phyloP scores from a whole-genome alignment of 2,113 vertebrate genomes.

The Stegostoma tigrinum region DNA sequence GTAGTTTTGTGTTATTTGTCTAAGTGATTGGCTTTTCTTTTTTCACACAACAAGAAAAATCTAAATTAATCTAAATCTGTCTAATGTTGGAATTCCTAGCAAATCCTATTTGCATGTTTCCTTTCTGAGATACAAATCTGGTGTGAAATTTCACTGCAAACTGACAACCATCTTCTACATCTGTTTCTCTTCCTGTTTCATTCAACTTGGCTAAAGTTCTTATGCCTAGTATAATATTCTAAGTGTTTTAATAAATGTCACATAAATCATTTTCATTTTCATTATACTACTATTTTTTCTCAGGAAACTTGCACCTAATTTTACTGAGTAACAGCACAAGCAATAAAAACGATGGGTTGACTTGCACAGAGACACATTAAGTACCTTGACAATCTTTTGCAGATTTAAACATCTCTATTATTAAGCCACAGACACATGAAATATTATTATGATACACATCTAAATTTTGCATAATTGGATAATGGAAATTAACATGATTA shows the following conservation, averaged over 20 bases:
- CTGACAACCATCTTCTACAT: constrained; percentile 62
- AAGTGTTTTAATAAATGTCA: neutral
- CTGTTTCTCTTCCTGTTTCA: constrained; percentile 48
- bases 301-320: neutral
- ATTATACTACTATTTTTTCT: neutral
- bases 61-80: neutral
- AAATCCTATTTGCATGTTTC: constrained; percentile 62
- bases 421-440: neutral
- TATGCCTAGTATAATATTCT: neutral
- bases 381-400: neutral
- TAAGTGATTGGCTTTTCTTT: neutral
- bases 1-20: neutral
- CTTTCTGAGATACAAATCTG: constrained; percentile 51
- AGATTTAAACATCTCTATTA: neutral
- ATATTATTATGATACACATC: neutral
- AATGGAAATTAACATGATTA: neutral
- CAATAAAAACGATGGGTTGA: neutral
- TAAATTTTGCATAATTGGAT: neutral
- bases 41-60: neutral
- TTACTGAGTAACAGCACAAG: neutral
- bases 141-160: constrained; percentile 60
- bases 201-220: neutral
- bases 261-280: constrained; percentile 7
- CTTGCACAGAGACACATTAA: neutral
- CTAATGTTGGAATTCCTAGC: constrained; percentile 50